Evolutionary conservation across 2,797 vertebrate species (phyloP).

Genomic region (Macropus fuliginosus): DNA sequence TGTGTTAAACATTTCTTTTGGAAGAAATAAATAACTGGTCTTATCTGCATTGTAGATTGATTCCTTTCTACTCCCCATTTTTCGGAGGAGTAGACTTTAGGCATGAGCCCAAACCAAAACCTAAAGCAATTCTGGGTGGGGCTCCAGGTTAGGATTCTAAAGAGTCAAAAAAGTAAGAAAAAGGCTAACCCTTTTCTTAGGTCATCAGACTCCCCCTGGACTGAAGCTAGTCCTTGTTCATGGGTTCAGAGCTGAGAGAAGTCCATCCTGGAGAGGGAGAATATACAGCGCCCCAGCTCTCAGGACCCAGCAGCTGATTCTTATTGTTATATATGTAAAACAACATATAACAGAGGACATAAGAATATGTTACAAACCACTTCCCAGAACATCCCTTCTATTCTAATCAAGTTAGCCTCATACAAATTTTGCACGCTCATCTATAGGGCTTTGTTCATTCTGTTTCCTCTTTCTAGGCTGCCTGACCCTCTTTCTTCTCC

Average conservation of each 20-base stretch:
- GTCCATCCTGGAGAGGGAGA: background rate
- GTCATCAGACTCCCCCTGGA: background rate
- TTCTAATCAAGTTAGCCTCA: constrained; percentile 1
- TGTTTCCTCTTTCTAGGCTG: background rate
- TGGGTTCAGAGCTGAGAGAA: background rate
- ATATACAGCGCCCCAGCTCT: background rate
- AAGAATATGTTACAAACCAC: background rate
- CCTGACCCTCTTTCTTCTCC: background rate
- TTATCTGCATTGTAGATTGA: background rate
- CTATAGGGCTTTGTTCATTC: background rate
- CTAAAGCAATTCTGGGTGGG: background rate
- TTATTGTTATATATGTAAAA: background rate
- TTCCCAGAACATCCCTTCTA: constrained; percentile 14
- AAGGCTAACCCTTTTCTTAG: background rate
- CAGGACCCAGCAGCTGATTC: background rate
- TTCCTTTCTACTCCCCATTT: background rate
- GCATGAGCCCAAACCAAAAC: background rate
- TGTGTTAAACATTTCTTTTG: background rate
- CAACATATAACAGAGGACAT: background rate
- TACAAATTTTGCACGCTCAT: background rate
- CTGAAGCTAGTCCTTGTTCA: background rate
- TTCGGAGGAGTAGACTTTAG: background rate
- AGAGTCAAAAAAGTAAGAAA: background rate
- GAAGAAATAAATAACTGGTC: background rate
- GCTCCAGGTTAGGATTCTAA: background rate